Evolutionary conservation across 37 sponge, comb jelly and placozoan species (phyloP), one percentile per base, ranked within the genome.

Genomic region (Ianthella basta): DNA sequence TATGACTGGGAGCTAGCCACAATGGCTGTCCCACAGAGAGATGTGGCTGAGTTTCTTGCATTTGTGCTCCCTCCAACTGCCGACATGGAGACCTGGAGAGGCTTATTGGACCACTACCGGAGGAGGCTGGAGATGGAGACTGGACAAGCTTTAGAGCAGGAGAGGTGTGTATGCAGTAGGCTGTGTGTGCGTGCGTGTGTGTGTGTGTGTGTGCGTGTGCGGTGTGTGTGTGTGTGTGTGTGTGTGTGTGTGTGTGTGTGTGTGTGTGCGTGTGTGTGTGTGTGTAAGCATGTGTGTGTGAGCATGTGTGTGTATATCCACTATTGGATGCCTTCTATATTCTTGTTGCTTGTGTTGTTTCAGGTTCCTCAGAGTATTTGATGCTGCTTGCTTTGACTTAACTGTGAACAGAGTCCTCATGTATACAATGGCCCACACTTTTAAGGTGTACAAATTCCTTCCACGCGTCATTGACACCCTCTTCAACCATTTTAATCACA

Each of bases 1-100:
- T 94, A 94, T 57, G 94, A 94, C 86, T 94, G 94, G 94, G 94
- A 94, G 73, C 80, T 94, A 80, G 88, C 89, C 54, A 77, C 80
- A 21, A 38, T 90, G 5, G 83, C 56, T 56, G 86, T 91, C 23
- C 91, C 94, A 30, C 94, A 94, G 55, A 81, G 73, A 37, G 94
- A 94, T 50, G 33, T 94, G 32, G 91, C 81, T 13, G 94, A 94
- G 73, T 86, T 94, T 25, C 83, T 94, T 14, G 68, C 86, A 13
- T 94, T 94, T 60, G 72, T 67, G 30, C 74, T 90, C 0, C 38
- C 54, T 15, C 89, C 91, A 14, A 65, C 77, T 1, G 59, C 83
- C 65, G 34, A 81, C 40, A 25, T 72, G 20, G 81, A 82, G 14
- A 44, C 32, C 0, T 37, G 86, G 72, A 20, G 87, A 73, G 83